Evolutionary conservation across 2,797 vertebrate genomes (phyloP).

Genomic region (Pygocentrus nattereri): DNA sequence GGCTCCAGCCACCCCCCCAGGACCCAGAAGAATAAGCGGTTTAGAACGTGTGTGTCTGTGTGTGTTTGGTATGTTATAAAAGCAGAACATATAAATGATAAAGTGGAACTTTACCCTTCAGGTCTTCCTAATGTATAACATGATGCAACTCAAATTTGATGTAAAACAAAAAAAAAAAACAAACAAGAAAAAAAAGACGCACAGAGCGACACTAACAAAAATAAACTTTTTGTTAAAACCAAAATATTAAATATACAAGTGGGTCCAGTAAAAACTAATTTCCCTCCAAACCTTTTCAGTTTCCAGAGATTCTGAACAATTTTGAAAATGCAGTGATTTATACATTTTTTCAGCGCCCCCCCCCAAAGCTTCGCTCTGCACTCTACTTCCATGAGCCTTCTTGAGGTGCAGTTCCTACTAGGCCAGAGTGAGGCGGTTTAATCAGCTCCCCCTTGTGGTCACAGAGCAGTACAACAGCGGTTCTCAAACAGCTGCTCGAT

Average conservation of each 20-base stretch:
- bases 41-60: too few species aligned
- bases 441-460: conserved; percentile 48
- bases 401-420: not conserved
- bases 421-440: not conserved
- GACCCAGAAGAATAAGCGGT: too few species aligned
- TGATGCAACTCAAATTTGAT: not conserved
- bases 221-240: conserved; percentile 21
- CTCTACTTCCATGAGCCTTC: conserved; percentile 17
- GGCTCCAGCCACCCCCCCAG: too few species aligned
- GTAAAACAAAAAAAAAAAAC: not conserved
- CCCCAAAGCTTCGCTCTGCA: not conserved
- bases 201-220: conserved; percentile 28
- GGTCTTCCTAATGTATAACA: not conserved
- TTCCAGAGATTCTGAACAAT: conserved; percentile 22
- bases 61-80: too few species aligned
- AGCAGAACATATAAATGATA: too few species aligned
- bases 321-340: conserved; percentile 5
- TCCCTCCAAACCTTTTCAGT: conserved; percentile 8
- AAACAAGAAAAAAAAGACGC: conserved; percentile 25
- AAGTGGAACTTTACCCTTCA: too few species aligned
- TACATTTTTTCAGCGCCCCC: not conserved
- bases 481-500: conserved; percentile 89
- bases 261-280: conserved; percentile 21
- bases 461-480: conserved; percentile 78
- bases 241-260: conserved; percentile 41